Conservation (phyloP, 2,113 vertebrate species). For the Apodemus sylvaticus region DNA sequence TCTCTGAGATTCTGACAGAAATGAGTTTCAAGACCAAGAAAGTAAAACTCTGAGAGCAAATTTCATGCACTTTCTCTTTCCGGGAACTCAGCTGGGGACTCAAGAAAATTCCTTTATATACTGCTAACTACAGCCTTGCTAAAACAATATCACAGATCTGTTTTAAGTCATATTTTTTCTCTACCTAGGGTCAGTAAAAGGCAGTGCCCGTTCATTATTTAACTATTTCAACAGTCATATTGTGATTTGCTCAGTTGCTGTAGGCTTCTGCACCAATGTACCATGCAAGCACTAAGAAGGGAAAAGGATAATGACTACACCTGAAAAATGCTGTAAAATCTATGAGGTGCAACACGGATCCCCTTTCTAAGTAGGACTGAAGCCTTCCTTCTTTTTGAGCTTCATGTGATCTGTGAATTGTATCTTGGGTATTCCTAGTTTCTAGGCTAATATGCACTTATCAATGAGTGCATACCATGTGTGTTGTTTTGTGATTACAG, state of each 20-base stretch:
- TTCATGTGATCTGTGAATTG: too few relatives aligned
- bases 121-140: background rate
- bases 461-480: too few relatives aligned
- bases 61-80: background rate
- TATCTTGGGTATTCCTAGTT: too few relatives aligned
- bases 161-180: background rate
- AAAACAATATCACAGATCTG: background rate
- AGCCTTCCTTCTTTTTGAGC: too few relatives aligned
- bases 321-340: slow-evolving; percentile 59
- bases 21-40: background rate
- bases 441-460: too few relatives aligned
- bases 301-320: slow-evolving; percentile 66
- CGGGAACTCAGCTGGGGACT: background rate
- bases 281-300: slow-evolving; percentile 74
- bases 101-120: background rate
- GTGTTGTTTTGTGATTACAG: background rate
- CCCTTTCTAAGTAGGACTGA: too few relatives aligned
- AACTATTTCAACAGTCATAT: slow-evolving; percentile 76
- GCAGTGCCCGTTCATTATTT: slow-evolving; percentile 62
- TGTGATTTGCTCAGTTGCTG: slow-evolving; percentile 63
- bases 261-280: slow-evolving; percentile 74
- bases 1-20: background rate
- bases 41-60: background rate
- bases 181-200: slow-evolving; percentile 51
- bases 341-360: slow-evolving; percentile 49